These are phyloP conservation scores for Tupaia tana DNA, from an alignment of 2,113 vertebrate species.

Conservation along the genomic window DNA sequence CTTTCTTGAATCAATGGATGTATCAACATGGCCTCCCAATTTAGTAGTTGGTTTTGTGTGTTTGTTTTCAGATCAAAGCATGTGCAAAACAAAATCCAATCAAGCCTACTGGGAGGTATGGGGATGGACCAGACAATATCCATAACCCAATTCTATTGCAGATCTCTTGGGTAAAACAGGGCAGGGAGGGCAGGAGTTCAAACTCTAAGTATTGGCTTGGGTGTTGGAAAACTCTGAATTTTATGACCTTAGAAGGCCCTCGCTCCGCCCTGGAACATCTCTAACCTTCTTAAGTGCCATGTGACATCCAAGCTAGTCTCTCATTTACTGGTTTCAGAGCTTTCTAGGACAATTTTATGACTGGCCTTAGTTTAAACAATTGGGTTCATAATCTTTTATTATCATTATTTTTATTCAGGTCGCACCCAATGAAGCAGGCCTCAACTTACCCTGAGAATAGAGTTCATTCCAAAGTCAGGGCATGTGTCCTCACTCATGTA, in stretches of 20 bases:
- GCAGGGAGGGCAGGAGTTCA: neutral
- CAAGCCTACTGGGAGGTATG: conserved; percentile 13
- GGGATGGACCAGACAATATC: neutral
- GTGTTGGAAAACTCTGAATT: conserved; percentile 48
- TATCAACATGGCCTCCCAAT: conserved; percentile 12
- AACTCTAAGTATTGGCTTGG: conserved; percentile 31
- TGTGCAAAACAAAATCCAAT: conserved; percentile 19
- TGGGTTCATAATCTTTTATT: conserved; percentile 13
- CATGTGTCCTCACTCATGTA: neutral
- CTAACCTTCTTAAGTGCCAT: neutral
- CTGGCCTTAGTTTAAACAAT: neutral
- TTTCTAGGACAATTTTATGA: conserved; percentile 23
- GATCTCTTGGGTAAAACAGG: conserved; percentile 49
- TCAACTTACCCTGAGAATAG: neutral
- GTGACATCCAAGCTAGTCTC: conserved; percentile 18
- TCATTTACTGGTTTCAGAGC: neutral
- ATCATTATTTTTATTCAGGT: neutral
- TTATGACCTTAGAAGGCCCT: neutral
- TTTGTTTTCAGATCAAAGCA: conserved; percentile 61
- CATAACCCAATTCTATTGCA: neutral
- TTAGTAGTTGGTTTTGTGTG: conserved; percentile 22
- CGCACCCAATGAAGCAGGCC: neutral
- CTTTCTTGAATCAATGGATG: neutral
- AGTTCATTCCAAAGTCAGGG: neutral
- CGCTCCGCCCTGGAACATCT: conserved; percentile 24